A percentile compares a stretch with the other conserved stretches of the same genome.
phyloP scores from a whole-genome alignment of 2,797 vertebrate genomes.

The Acrossocheilus fasciatus region DNA sequence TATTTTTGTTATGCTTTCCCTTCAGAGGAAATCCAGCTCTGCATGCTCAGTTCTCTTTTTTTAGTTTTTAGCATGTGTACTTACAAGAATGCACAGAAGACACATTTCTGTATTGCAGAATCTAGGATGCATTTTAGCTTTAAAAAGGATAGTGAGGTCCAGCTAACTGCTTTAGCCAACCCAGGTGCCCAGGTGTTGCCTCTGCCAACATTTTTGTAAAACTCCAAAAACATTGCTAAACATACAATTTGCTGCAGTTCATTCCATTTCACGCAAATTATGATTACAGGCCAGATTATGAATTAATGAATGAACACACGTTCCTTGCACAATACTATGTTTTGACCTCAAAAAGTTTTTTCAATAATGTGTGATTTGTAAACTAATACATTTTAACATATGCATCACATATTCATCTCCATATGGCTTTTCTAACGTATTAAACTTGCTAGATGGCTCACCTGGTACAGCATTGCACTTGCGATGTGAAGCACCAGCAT shows the following conservation, averaged over 20 bases:
- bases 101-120: background rate
- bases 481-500: too few species aligned
- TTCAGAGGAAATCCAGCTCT: conserved; percentile 66
- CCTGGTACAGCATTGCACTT: background rate
- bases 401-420: background rate
- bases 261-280: background rate
- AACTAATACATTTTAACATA: background rate
- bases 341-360: too few species aligned
- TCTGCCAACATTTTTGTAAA: background rate
- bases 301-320: background rate
- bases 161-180: background rate
- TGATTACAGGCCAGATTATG: background rate
- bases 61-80: conserved; percentile 37
- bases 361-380: background rate
- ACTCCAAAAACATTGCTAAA: background rate
- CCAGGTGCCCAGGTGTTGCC: background rate
- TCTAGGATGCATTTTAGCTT: background rate
- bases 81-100: background rate
- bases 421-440: background rate
- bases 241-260: background rate
- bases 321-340: background rate
- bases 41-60: conserved; percentile 74
- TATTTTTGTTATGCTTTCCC: conserved; percentile 54
- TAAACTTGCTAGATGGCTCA: background rate
- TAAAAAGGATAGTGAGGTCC: background rate